Percentiles rank a stretch among this genome's conserved stretches.
Conservation (phyloP, 1,140 invertebrate genomes). For the Coelopa frigida region DNA sequence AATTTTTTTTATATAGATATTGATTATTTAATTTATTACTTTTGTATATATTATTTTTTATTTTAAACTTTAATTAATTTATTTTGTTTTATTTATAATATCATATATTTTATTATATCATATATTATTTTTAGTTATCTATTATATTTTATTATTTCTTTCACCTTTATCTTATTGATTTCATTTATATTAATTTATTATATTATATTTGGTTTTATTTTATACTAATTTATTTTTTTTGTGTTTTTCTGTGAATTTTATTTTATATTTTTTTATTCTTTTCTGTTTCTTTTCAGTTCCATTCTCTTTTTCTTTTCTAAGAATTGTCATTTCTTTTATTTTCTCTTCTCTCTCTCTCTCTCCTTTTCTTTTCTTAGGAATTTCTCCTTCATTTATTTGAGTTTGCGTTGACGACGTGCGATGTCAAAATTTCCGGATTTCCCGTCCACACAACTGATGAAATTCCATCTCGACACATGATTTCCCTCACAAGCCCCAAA, state of each 20-base stretch:
- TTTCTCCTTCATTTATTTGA: no score
- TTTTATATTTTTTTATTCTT: not conserved
- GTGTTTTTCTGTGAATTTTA: not conserved
- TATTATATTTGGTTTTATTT: not conserved
- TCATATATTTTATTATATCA: not conserved
- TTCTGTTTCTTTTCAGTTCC: not conserved
- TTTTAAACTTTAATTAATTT: no score
- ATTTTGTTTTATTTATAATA: not conserved
- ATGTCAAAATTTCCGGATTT: no score
- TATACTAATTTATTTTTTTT: constrained; percentile 4
- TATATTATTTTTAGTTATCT: constrained; percentile 1
- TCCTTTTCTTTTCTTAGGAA: no score
- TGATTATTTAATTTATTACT: constrained; percentile 5
- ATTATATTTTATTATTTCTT: not conserved
- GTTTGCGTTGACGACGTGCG: no score
- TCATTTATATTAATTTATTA: not conserved
- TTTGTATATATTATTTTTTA: not conserved
- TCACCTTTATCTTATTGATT: not conserved
- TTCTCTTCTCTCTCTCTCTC: constrained; percentile 1
- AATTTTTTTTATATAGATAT: not conserved
- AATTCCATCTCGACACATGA: no score
- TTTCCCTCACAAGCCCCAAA: no score
- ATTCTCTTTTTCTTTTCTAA: not conserved
- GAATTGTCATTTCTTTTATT: not conserved
- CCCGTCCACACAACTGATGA: no score